Evolutionary conservation across 2,888 invertebrate genomes (phyloP).

Genomic region (Colostygia pectinataria): DNA sequence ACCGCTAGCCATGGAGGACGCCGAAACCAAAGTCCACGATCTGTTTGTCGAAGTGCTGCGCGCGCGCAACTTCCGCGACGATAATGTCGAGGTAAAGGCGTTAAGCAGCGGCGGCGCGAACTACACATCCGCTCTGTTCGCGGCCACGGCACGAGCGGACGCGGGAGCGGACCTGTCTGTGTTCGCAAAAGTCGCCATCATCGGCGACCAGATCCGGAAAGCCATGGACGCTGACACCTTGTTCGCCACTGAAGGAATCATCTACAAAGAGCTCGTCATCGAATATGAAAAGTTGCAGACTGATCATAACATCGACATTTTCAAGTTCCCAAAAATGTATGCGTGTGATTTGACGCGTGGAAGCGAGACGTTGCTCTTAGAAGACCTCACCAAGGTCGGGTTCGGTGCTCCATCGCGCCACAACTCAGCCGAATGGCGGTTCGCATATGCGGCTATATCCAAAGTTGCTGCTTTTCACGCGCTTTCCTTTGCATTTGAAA

Average conservation of each 20-base stretch:
- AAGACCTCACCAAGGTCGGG: slow-evolving; percentile 50
- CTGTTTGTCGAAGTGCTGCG: slow-evolving; percentile 41
- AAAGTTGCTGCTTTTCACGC: slow-evolving; percentile 61
- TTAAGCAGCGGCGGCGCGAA: slow-evolving; percentile 54
- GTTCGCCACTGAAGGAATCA: slow-evolving; percentile 43
- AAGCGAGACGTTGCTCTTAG: slow-evolving; percentile 54
- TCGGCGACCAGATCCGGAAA: slow-evolving; percentile 40
- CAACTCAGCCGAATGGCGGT: slow-evolving; percentile 51
- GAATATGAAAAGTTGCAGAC: slow-evolving; percentile 43
- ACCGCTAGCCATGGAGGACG: slow-evolving; percentile 44
- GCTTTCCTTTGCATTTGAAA: slow-evolving; percentile 56
- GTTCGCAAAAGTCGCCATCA: slow-evolving; percentile 53
- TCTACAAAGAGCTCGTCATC: slow-evolving; percentile 39
- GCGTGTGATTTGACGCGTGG: slow-evolving; percentile 38
- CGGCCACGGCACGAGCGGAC: slow-evolving; percentile 32
- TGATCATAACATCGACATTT: slow-evolving; percentile 36
- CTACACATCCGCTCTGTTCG: slow-evolving; percentile 48
- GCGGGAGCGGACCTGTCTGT: slow-evolving; percentile 39
- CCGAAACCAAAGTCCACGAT: slow-evolving; percentile 39
- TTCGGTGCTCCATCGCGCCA: slow-evolving; percentile 38
- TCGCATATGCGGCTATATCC: slow-evolving; percentile 46
- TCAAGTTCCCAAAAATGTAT: slow-evolving; percentile 47
- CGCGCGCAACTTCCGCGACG: slow-evolving; percentile 34
- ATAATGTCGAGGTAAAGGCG: slow-evolving; percentile 36
- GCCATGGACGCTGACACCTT: slow-evolving; percentile 36